Base-by-base conservation (phyloP, 2,797 vertebrate genomes). In the Sebastes reedi region DNA sequence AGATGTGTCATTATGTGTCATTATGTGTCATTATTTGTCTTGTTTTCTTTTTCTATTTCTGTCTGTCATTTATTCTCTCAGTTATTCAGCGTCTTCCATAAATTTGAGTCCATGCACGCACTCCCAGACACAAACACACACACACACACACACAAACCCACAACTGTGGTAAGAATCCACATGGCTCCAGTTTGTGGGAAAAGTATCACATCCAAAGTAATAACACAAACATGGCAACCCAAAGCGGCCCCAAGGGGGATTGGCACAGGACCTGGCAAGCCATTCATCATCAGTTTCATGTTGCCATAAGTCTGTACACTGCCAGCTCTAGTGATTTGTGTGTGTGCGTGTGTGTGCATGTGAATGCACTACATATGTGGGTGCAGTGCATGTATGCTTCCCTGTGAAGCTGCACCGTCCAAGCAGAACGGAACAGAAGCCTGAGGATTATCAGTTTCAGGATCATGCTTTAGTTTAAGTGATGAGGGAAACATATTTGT, bases 151-250 rank as follows among this genome's bases (percentile, higher is more conserved):
- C 67, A 77, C 61, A 79, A 11, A 74, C 36, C 72, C 70, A 73
- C 55, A 75, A 79, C 75, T 72, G 85, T 77, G 84, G 80, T 87
- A 75, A 70, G 73, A 85, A 77, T 79, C 85, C 94, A 92, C 89
- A 92, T 91, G 90, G 91, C 85, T 91, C 80, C 42, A 82, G 84
- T 94, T 93, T 88, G 90, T 90, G 88, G 88, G 88, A 88, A 91
- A 92, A 91, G 77, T 89, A 90, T 92, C 90, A 91, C 90, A 87
- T 93, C 87, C 92, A 91, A 89, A 91, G 80, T 84, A 92, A 87
- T 86, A 90, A 90, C 80, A 89, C 83, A 90, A 93, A 93, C 84
- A 92, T 89, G 89, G 91, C 84, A 87, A 92, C 88, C 88, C 83
- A 76, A 85, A 84, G 83, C 27, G 22, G 86, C 86, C 85, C 77